These are phyloP conservation scores for Trichopoda pennipes DNA, from an alignment of 2,888 invertebrate species.

Conservation along the genomic window DNA sequence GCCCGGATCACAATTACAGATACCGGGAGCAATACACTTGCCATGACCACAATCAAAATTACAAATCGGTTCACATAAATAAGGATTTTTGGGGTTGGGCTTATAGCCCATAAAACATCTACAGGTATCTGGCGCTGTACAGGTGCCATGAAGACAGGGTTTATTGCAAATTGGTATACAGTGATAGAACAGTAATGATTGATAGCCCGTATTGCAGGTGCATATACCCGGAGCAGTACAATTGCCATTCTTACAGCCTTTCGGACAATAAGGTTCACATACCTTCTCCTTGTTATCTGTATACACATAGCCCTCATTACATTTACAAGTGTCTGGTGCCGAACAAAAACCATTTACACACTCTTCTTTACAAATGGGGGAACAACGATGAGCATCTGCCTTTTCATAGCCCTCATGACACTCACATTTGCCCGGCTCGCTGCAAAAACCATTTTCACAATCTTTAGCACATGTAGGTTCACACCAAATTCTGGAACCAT, in stretches of 20 bases:
- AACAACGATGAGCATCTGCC: conserved; percentile 74
- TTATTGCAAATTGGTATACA: conserved; percentile 76
- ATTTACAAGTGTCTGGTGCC: conserved; percentile 79
- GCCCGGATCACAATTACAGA: conserved; percentile 77
- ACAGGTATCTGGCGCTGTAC: conserved; percentile 81
- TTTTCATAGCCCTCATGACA: conserved; percentile 76
- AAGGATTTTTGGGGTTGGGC: conserved; percentile 69
- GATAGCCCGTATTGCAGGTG: conserved; percentile 76
- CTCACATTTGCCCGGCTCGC: conserved; percentile 76
- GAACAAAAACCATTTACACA: conserved; percentile 79
- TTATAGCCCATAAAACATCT: conserved; percentile 81
- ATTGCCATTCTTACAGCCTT: conserved; percentile 78
- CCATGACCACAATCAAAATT: conserved; percentile 76
- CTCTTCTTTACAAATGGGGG: conserved; percentile 72
- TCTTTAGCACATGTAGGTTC: conserved; percentile 76
- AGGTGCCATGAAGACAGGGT: conserved; percentile 76
- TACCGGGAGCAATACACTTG: conserved; percentile 76
- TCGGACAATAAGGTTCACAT: conserved; percentile 76
- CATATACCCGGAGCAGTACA: conserved; percentile 81
- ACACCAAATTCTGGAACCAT: conserved; percentile 75
- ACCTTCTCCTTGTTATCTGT: conserved; percentile 74
- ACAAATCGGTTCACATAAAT: conserved; percentile 77
- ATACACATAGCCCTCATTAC: conserved; percentile 73
- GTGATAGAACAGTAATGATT: conserved; percentile 73
- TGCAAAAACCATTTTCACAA: conserved; percentile 80